phyloP scores from a whole-genome alignment of 1,140 invertebrate genomes.

The Drosophila chauvacae region DNA sequence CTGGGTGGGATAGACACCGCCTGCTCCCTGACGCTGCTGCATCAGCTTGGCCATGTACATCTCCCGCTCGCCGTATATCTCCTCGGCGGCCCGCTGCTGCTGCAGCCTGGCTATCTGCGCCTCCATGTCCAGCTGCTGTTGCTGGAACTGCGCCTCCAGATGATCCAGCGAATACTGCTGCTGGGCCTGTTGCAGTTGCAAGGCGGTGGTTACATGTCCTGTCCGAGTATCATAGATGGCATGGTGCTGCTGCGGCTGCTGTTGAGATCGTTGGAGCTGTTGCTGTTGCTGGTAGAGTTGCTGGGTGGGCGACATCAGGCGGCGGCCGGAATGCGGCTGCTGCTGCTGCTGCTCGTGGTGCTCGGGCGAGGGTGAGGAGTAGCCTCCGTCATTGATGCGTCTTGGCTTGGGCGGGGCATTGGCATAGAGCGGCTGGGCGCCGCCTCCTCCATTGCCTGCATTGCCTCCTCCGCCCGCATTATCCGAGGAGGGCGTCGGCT shows the following conservation, averaged over 20 bases:
- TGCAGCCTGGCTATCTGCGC: conserved; percentile 76
- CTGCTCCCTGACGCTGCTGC: conserved; percentile 61
- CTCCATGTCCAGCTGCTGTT: conserved; percentile 79
- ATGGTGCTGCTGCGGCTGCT: conserved; percentile 77
- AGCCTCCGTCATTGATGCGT: conserved; percentile 89
- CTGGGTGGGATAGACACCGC: conserved; percentile 56
- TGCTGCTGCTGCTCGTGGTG: conserved; percentile 81
- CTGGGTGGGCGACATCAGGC: conserved; percentile 81
- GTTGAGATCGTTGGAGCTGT: conserved; percentile 65
- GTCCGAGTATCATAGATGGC: conserved; percentile 82
- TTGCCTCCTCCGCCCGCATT: conserved; percentile 47
- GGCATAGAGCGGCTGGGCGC: conserved; percentile 91
- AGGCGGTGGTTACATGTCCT: conserved; percentile 74
- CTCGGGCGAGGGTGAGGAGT: conserved; percentile 89
- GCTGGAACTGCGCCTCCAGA: conserved; percentile 77
- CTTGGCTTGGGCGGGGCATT: conserved; percentile 95
- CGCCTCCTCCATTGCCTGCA: conserved; percentile 40
- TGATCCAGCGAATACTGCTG: conserved; percentile 78
- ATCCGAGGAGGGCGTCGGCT: conserved; percentile 78
- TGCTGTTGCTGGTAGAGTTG: conserved; percentile 79
- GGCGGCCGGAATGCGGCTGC: conserved; percentile 67
- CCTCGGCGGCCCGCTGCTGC: conserved; percentile 73
- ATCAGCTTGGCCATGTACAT: conserved; percentile 82
- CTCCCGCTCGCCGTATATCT: conserved; percentile 80
- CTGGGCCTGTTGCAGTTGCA: conserved; percentile 75